Evolutionary conservation across 2,888 invertebrate species (phyloP).

Genomic region (Harpalus rufipes): DNA sequence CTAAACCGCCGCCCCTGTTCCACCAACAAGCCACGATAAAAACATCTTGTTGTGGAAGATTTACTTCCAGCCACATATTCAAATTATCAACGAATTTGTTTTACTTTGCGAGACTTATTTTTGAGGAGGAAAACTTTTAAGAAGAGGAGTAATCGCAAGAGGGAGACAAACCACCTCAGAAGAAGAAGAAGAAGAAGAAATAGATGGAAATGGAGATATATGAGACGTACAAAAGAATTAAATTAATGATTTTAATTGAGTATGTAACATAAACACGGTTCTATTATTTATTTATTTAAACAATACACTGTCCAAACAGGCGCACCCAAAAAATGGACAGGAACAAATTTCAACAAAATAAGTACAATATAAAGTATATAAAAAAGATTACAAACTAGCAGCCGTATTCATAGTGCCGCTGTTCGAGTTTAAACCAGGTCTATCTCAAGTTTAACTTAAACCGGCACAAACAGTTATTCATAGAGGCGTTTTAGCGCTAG

Average conservation of each 20-base stretch:
- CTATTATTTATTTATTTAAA: too few relatives aligned
- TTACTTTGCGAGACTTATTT: conserved; percentile 73
- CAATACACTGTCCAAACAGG: too few relatives aligned
- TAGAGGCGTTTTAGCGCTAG: too few relatives aligned
- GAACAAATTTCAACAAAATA: too few relatives aligned
- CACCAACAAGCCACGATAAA: conserved; percentile 74
- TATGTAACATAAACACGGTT: neutral
- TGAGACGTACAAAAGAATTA: neutral
- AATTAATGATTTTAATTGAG: neutral
- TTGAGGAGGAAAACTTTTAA: conserved; percentile 54
- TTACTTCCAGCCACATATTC: conserved; percentile 78
- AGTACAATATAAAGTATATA: too few relatives aligned
- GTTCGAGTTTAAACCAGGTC: too few relatives aligned
- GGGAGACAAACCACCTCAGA: neutral
- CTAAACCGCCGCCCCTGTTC: conserved; percentile 18
- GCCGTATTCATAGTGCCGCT: too few relatives aligned
- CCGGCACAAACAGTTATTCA: too few relatives aligned
- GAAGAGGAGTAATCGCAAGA: neutral
- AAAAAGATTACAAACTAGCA: too few relatives aligned
- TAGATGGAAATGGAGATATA: conserved; percentile 6
- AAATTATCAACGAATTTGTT: conserved; percentile 79
- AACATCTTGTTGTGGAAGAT: conserved; percentile 78
- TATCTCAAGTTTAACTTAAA: too few relatives aligned
- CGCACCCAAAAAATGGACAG: too few relatives aligned
- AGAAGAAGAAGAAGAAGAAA: neutral